These are phyloP conservation scores for Abrostola triplasia DNA, from an alignment of 2,888 invertebrate species.

Conservation along the genomic window DNA sequence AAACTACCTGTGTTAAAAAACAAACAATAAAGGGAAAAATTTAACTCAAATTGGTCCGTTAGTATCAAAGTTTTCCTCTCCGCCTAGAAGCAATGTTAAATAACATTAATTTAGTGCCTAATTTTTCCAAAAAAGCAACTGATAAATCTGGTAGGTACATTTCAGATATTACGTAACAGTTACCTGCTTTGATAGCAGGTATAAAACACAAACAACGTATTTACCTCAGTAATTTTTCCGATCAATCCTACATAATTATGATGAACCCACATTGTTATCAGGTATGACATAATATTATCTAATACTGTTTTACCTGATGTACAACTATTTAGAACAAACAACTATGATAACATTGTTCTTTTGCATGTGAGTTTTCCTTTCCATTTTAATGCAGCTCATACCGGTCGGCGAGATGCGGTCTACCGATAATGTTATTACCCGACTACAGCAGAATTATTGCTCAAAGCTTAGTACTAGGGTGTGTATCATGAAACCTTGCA, in stretches of 20 bases:
- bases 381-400: conserved; percentile 28
- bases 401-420: conserved; percentile 28
- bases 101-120: too few species aligned
- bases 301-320: conserved; percentile 36
- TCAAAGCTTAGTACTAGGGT: conserved; percentile 39
- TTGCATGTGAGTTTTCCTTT: conserved; percentile 25
- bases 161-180: too few species aligned
- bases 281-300: conserved; percentile 13
- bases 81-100: too few species aligned
- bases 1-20: too few species aligned
- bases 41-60: too few species aligned
- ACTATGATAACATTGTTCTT: conserved; percentile 40
- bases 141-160: too few species aligned
- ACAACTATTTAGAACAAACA: conserved; percentile 24
- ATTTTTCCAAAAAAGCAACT: too few species aligned
- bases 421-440: conserved; percentile 49
- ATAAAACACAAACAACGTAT: neutral
- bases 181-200: too few species aligned
- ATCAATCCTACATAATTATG: neutral
- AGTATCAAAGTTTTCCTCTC: too few species aligned
- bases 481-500: conserved; percentile 50
- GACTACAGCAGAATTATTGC: conserved; percentile 31
- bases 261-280: conserved; percentile 4
- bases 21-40: too few species aligned
- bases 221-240: neutral